Percentiles rank a stretch among this genome's conserved stretches.
These are phyloP conservation scores for Leptopilina drosophilae DNA, from an alignment of 2,888 invertebrate genomes.

Conservation along the genomic window DNA sequence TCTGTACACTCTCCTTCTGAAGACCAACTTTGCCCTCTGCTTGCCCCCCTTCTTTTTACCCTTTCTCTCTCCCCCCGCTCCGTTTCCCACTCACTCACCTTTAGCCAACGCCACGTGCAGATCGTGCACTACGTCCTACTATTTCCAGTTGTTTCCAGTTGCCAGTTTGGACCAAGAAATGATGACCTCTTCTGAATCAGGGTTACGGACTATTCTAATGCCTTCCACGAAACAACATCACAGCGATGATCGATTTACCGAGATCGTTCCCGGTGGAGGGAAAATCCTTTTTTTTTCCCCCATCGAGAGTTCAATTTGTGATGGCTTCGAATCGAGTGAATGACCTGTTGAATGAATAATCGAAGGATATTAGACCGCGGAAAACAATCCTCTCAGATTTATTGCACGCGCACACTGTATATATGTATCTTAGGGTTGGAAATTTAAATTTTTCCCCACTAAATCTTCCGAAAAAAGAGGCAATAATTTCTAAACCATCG, in stretches of 20 bases:
- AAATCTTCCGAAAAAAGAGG: no score
- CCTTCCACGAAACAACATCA: not conserved
- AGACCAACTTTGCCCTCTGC: slow-evolving; percentile 61
- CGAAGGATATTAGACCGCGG: not conserved
- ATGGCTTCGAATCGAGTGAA: not conserved
- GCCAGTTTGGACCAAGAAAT: not conserved
- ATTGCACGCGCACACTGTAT: not conserved
- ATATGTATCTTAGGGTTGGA: no score
- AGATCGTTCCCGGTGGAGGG: slow-evolving; percentile 1
- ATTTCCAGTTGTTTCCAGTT: slow-evolving; percentile 14
- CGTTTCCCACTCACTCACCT: slow-evolving; percentile 31
- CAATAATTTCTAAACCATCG: no score
- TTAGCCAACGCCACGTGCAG: slow-evolving; percentile 23
- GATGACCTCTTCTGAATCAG: slow-evolving; percentile 35
- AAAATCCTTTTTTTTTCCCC: not conserved
- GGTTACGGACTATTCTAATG: slow-evolving; percentile 15
- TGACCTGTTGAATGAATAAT: slow-evolving; percentile 28
- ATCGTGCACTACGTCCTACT: slow-evolving; percentile 30
- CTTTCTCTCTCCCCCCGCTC: slow-evolving; percentile 1
- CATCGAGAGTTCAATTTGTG: slow-evolving; percentile 36
- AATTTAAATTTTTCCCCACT: no score
- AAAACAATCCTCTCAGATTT: not conserved
- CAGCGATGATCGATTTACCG: slow-evolving; percentile 19
- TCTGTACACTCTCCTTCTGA: slow-evolving; percentile 60
- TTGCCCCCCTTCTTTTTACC: slow-evolving; percentile 41